Evolutionary conservation across 2,113 vertebrate species (phyloP).

Genomic region (Nycticryphes semicollaris): DNA sequence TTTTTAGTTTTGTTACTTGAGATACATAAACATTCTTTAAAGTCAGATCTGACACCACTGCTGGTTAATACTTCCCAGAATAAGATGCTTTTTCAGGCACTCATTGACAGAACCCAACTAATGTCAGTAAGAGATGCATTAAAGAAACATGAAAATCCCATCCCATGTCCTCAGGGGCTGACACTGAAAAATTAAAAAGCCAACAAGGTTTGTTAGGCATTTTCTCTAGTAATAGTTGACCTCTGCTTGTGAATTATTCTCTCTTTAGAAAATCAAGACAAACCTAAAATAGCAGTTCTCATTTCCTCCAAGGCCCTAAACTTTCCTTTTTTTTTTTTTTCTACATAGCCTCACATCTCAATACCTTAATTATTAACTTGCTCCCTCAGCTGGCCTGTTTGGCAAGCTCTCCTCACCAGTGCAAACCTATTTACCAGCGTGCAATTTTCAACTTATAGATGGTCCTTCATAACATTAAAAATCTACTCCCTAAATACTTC

Average conservation of each 20-base stretch:
- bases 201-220: background rate
- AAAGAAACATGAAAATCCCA: background rate
- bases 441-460: background rate
- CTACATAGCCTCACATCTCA: background rate
- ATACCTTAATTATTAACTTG: background rate
- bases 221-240: background rate
- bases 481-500: conserved; percentile 37
- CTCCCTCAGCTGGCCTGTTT: background rate
- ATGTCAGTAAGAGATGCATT: background rate
- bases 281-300: background rate
- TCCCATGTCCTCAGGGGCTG: background rate
- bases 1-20: background rate
- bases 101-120: background rate
- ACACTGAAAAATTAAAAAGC: background rate
- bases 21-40: background rate
- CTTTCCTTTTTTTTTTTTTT: background rate
- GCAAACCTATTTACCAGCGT: background rate
- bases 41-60: background rate
- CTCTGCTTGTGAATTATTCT: background rate
- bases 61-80: background rate
- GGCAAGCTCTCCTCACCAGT: background rate
- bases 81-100: background rate
- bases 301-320: background rate
- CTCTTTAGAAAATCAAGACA: background rate
- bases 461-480: conserved; percentile 28